A percentile compares a stretch with the other conserved stretches of the same genome.
Conservation (phyloP, 1,140 invertebrate species). For the Euura lappo region DNA sequence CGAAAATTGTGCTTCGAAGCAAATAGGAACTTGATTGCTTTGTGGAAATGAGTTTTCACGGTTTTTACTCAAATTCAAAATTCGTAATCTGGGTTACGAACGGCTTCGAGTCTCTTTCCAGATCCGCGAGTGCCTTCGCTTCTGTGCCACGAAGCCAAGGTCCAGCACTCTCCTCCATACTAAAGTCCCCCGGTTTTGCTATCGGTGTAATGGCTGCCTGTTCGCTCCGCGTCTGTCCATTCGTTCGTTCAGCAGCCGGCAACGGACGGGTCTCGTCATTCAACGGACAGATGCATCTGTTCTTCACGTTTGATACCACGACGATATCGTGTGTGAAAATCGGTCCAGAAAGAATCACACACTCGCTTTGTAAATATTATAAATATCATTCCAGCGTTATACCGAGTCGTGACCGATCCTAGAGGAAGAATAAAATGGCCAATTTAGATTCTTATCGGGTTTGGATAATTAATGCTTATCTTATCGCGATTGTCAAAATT, state of each 20-base stretch:
- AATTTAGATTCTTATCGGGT: no score
- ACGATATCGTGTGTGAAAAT: no score
- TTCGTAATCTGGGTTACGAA: background rate
- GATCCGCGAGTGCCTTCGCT: background rate
- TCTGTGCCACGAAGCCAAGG: constrained; percentile 6
- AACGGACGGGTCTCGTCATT: background rate
- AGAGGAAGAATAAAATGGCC: no score
- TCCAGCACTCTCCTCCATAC: background rate
- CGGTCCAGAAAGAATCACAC: no score
- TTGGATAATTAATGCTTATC: no score
- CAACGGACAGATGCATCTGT: background rate
- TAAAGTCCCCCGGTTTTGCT: background rate
- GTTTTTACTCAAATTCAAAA: no score
- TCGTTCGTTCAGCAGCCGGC: background rate
- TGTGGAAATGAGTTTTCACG: no score
- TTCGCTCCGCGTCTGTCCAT: background rate
- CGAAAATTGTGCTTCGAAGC: background rate
- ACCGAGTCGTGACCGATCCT: no score
- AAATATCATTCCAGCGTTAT: no score
- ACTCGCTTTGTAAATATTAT: no score
- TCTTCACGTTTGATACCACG: background rate
- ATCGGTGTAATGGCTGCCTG: background rate
- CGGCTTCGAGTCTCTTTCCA: background rate
- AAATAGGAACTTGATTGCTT: no score
- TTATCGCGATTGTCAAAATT: no score